Conservation (phyloP, 2,113 vertebrate species). For the Cebus imitator region DNA sequence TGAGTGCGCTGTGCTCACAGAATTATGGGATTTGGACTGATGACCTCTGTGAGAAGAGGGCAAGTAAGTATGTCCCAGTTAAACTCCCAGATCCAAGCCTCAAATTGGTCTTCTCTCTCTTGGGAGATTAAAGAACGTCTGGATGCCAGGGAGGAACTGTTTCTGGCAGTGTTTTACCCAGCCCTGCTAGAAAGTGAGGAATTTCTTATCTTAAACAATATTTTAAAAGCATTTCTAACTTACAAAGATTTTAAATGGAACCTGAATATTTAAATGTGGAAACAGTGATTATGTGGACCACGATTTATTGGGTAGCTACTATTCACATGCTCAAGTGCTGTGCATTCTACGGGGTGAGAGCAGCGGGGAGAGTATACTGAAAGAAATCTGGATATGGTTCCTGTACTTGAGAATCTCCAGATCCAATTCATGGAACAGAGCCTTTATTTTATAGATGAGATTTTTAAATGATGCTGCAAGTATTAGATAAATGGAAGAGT, state of each 20-base stretch:
- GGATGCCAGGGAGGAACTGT: background rate
- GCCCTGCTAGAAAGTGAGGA: background rate
- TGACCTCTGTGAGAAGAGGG: background rate
- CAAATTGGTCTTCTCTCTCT: background rate
- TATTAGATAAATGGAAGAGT: background rate
- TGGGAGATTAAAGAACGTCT: background rate
- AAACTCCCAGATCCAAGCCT: background rate
- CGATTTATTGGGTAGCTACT: background rate
- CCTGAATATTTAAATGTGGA: background rate
- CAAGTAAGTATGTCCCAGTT: background rate
- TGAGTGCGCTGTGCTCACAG: background rate
- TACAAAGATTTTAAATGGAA: background rate
- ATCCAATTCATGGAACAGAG: background rate
- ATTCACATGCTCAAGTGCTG: background rate
- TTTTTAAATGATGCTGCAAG: background rate
- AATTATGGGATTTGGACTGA: background rate
- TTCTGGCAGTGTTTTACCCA: background rate
- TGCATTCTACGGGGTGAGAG: background rate
- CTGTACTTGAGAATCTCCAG: background rate
- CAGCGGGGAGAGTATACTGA: background rate
- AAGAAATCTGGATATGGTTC: background rate
- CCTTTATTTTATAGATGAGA: background rate
- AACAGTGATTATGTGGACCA: background rate
- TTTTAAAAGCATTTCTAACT: background rate
- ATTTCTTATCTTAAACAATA: background rate